Evolutionary conservation across 2,113 vertebrate species (phyloP), one percentile per base, ranked within the genome.

Genomic region (Dinomys branickii): DNA sequence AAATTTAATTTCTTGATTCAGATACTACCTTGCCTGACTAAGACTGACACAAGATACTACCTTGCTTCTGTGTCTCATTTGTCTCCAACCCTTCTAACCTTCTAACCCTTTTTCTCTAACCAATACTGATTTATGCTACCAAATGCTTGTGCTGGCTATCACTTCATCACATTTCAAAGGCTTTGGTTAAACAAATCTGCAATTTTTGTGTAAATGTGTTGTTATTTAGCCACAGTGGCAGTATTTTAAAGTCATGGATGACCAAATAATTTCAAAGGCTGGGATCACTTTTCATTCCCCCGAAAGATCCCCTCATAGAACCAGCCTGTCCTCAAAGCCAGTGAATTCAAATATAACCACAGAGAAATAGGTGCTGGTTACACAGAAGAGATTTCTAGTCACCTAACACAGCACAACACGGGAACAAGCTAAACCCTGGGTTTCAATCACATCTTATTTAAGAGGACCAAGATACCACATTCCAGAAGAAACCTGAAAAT

Each of bases 101-200:
- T 22, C 77, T 19, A 41, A 9, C 81, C n/a, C n/a, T n/a, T n/a
- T n/a, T n/a, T n/a, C n/a, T 10, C 50, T n/a, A 75, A 38, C 82
- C 81, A 80, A 73, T 20, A 56, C 90, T 85, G 96, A 78, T 83
- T 73, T 88, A 59, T 33, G 13, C 24, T 22, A 88, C 71, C 85
- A 41, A 93, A 75, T 56, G 85, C 85, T 95, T 52, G 28, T 33
- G 50, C 26, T 93, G 84, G 52, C 0, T 65, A 59, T 0, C 12
- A 54, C 65, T 86, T 85, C 54, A 65, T 75, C 92, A 20, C 33
- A 63, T 56, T 84, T 58, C 82, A 94, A 93, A 84, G 90, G 92
- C 91, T 96, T 67, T 94, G 94, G 85, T 92, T 92, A 63, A 86
- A 80, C 88, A 85, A 77, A 85, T 82, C 69, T 89, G 82, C 93